Evolutionary conservation across 2,113 vertebrate species (phyloP).

Genomic region (Hydrolagus affinis): DNA sequence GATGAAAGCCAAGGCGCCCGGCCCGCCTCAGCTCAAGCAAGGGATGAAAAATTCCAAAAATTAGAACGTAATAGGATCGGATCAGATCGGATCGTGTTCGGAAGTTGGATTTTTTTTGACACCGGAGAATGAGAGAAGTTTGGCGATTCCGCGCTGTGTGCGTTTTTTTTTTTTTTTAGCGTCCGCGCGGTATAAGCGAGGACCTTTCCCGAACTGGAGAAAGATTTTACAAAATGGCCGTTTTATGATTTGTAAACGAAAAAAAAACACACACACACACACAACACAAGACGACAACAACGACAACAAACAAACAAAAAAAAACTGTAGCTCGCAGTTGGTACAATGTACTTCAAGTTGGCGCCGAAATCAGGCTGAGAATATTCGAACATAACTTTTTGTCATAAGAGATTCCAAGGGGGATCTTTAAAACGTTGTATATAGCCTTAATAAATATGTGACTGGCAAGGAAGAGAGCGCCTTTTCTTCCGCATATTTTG

Average conservation of each 20-base stretch:
- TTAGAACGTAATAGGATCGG: no score
- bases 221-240: neutral
- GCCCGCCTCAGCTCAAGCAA: conserved; percentile 66
- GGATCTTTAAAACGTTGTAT: conserved; percentile 27
- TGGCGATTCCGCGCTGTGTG: no score
- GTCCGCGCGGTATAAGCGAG: no score
- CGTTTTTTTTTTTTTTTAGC: no score
- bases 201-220: conserved; percentile 25
- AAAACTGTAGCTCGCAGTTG: conserved; percentile 23
- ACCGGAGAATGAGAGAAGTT: no score
- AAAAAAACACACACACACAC: no score
- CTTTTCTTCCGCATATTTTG: conserved; percentile 15
- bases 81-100: no score
- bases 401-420: conserved; percentile 21
- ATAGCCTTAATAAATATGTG: conserved; percentile 32
- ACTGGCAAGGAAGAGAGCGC: conserved; percentile 11
- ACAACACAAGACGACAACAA: no score
- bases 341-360: conserved; percentile 9
- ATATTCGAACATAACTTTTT: conserved; percentile 16
- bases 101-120: no score
- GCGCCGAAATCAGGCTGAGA: conserved; percentile 17
- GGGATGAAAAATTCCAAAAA: conserved; percentile 66
- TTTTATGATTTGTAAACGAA: no score
- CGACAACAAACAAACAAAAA: conserved; percentile 20
- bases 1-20: conserved; percentile 80